These are phyloP conservation scores for Alethe diademata DNA, from an alignment of 2,113 vertebrate species.

Conservation along the genomic window DNA sequence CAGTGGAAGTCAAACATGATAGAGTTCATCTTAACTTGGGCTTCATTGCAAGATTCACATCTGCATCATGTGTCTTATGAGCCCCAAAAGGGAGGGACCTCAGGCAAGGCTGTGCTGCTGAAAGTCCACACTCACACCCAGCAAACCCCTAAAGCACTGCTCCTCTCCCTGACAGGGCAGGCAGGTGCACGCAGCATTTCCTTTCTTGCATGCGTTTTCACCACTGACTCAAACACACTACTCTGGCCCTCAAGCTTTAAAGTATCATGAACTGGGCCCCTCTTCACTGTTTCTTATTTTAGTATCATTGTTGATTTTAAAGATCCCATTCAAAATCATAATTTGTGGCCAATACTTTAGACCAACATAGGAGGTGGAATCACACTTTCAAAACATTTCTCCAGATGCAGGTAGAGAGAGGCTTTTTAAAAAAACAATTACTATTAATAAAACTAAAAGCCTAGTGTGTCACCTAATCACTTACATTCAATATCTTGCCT, in stretches of 20 bases:
- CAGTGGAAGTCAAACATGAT: not conserved
- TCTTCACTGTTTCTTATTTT: not conserved
- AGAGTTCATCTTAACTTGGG: not conserved
- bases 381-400: not conserved
- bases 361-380: not conserved
- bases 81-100: not conserved
- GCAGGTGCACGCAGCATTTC: not conserved
- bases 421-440: not conserved
- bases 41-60: not conserved
- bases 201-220: not conserved
- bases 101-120: not conserved
- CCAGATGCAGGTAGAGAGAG: not conserved
- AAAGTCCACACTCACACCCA: accelerated
- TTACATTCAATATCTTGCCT: not conserved
- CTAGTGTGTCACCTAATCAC: not conserved
- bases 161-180: not conserved
- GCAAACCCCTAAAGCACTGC: not conserved
- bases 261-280: not conserved
- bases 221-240: not conserved
- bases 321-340: not conserved
- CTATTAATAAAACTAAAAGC: not conserved
- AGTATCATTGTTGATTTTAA: accelerated
- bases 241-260: not conserved
- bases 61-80: not conserved
- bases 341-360: not conserved